These are phyloP conservation scores for Crocidura indochinensis DNA, from an alignment of 2,797 vertebrate genomes.

Conservation along the genomic window DNA sequence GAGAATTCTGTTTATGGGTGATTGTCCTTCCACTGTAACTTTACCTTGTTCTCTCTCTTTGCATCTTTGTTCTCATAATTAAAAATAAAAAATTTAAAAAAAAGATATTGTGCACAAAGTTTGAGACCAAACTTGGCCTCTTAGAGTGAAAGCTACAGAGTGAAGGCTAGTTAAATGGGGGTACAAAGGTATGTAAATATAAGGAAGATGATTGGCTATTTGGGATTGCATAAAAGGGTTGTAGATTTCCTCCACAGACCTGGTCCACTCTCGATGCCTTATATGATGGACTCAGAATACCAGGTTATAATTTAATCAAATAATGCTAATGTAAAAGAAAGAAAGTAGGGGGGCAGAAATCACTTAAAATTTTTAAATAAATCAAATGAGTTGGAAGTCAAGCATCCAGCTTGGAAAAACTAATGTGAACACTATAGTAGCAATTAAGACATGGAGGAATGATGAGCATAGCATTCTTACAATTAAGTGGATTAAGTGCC, in stretches of 20 bases:
- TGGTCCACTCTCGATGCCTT: not conserved
- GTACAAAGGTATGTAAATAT: not conserved
- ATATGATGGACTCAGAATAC: not conserved
- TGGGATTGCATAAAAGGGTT: not conserved
- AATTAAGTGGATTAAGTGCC: slow-evolving; percentile 65
- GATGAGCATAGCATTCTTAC: slow-evolving; percentile 52
- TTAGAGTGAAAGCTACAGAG: not conserved
- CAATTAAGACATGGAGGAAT: slow-evolving; percentile 65
- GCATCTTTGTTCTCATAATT: no score
- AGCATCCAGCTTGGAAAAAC: slow-evolving; percentile 55
- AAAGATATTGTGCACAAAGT: not conserved
- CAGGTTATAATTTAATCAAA: not conserved
- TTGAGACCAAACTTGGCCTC: not conserved
- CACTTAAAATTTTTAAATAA: slow-evolving; percentile 31
- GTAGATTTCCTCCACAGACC: not conserved
- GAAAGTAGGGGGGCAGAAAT: not conserved
- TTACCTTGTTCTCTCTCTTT: no score
- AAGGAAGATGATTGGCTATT: not conserved
- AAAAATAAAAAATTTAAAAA: no score
- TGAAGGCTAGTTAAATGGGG: not conserved
- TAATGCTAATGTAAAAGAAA: not conserved
- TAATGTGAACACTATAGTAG: slow-evolving; percentile 54
- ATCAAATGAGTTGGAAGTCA: slow-evolving; percentile 56
- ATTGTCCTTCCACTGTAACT: no score
- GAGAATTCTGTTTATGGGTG: no score